Base-by-base conservation (phyloP, 2,888 invertebrate species). In the Amphiduros pacificus region DNA sequence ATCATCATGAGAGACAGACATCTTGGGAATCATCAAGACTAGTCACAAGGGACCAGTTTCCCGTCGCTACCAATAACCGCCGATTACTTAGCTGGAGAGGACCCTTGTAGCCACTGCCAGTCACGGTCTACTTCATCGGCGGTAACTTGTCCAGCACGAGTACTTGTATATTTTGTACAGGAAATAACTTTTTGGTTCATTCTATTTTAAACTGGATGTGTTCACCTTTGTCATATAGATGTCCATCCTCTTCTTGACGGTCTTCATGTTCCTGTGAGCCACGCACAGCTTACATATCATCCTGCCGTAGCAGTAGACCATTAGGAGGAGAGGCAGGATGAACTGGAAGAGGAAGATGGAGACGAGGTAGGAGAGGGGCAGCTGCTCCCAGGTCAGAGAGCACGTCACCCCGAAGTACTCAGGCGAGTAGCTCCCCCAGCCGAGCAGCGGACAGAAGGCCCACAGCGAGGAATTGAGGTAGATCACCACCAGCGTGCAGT, bases 371-470 rank as follows among this genome's bases (percentile, higher is more conserved):
- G 55, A 56, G n/a, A 56, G 14, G 3, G 61, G 48, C 56, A 61
- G 63, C 14, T 53, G 17, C 6, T 61, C 54, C 71, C 71, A 71
- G 57, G 61, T 53, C 5, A 71, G 56, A 1, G 68, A 66, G 55
- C 71, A 70, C 2, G 70, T 59, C 20, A 62, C 61, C 6, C 56
- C 61, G 58, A 66, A 70, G 14, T 67, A 67, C 54, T 67, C 68
- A 9, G 63, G 64, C 20, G 63, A 68, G 55, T 71, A 71, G 44
- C 55, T 48, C 2, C 70, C 71, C 71, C 70, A 70, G 9, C 71
- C 71, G 31, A 70, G 54, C 28, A 71, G 41, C 0, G 71, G 70
- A 2, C 62, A 61, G 27, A 60, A 11, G 14, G 71, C 56, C 71
- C 71, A 71, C 54, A 70, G 56, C 1, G 59, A 17, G 5, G 68